Evolutionary conservation across 1,140 invertebrate species (phyloP), one percentile per base, ranked within the genome.

Genomic region (Tetramorium alpestre): DNA sequence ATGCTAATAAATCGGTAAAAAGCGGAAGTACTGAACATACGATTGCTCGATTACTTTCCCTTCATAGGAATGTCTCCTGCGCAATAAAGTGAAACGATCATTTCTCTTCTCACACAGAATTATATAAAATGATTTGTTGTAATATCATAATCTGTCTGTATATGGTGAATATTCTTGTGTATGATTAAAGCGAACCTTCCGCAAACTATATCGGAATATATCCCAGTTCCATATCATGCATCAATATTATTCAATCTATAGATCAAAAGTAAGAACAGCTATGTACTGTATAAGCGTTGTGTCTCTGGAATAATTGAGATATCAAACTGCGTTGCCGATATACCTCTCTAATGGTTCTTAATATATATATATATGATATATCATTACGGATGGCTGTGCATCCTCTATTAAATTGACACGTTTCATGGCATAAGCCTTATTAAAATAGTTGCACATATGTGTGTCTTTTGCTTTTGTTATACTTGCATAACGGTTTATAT

Each of bases 321-420:
- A 87, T 91, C 69, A 80, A 87, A 73, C 60, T 90, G 78, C 69
- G 41, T 69, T 81, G 33, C 62, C 18, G n/a, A 56, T 60, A 81
- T 60, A 62, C 56, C 38, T 54, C 25, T 72, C 28, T 84, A 58
- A 75, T 76, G 49, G 85, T 56, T 49, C 49, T 70, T 69, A 69
- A 69, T 69, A 64, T 69, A 22, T 22, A 22, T 28, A 28, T 28
- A 62, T 41, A 76, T 8, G 22, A 60, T 67, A 64, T 80, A 85
- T 87, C 54, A 78, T 72, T 87, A 73, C 60, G 44, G 80, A 86
- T 85, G 87, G 82, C n/a, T 58, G 22, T 54, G 3, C 62, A 87
- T 18, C 65, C 58, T 76, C 51, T 87, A 88, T 89, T 89, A 87
- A 76, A 91, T 91, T 87, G 90, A 91, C 88, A 89, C 89, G 64